These are phyloP conservation scores for Anthophora plumipes DNA, from an alignment of 2,888 invertebrate species.

Conservation along the genomic window DNA sequence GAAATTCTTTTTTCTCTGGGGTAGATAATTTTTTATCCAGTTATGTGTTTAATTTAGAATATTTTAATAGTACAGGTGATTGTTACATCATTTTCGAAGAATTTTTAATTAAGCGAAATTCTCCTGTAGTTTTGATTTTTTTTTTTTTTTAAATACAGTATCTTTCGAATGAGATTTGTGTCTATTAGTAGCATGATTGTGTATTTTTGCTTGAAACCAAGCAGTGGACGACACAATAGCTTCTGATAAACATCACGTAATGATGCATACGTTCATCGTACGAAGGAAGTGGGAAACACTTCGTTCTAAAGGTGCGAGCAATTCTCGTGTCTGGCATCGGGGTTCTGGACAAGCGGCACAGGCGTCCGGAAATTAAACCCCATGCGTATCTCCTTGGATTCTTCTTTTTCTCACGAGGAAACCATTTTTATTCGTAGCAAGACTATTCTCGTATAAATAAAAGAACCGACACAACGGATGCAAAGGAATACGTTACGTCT, in stretches of 20 bases:
- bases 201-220: neutral
- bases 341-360: slow-evolving; percentile 45
- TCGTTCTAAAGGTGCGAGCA: slow-evolving; percentile 44
- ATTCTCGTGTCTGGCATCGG: slow-evolving; percentile 33
- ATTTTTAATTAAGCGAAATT: too few relatives aligned
- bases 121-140: neutral
- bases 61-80: neutral
- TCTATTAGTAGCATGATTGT: neutral
- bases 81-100: neutral
- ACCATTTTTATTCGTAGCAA: slow-evolving; percentile 42
- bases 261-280: slow-evolving; percentile 29
- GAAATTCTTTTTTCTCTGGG: neutral
- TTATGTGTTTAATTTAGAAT: too few relatives aligned
- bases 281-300: slow-evolving; percentile 37
- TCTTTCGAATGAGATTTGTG: neutral
- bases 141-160: neutral
- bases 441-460: slow-evolving; percentile 39
- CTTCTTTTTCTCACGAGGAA: slow-evolving; percentile 33
- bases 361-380: slow-evolving; percentile 75
- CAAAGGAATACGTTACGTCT: neutral
- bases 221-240: neutral
- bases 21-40: too few relatives aligned
- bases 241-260: slow-evolving; percentile 1
- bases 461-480: neutral
- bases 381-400: slow-evolving; percentile 60